A percentile compares a stretch with the other conserved stretches of the same genome.
Conservation (phyloP, 2,797 vertebrate species). For the Sciurus carolinensis region DNA sequence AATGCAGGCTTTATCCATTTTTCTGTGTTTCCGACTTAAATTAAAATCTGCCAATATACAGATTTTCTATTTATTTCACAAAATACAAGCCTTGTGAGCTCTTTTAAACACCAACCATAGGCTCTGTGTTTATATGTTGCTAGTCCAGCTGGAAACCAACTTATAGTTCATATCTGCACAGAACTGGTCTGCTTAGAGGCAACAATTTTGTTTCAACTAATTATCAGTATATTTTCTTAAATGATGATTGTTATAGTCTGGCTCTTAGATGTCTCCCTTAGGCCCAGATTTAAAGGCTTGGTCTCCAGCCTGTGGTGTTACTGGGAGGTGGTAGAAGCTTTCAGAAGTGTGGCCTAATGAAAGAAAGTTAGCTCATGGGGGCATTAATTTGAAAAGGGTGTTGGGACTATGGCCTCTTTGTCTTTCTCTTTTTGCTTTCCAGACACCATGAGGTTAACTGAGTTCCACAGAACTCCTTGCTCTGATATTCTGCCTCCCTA, state of each 20-base stretch:
- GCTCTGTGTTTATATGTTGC: accelerated
- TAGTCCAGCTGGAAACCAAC: accelerated
- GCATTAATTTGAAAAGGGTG: neutral
- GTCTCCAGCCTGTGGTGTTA: neutral
- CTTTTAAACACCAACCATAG: neutral
- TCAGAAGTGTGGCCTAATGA: neutral
- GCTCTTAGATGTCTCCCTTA: neutral
- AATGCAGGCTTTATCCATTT: too few relatives aligned
- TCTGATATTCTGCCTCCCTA: neutral
- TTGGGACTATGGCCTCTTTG: neutral
- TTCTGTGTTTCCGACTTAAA: neutral
- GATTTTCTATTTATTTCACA: neutral
- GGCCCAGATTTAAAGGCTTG: neutral
- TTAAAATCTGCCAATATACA: neutral
- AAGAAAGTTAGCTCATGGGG: too few relatives aligned
- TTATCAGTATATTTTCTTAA: neutral
- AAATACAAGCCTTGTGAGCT: neutral
- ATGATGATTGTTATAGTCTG: neutral
- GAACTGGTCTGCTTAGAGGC: neutral
- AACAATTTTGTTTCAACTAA: neutral
- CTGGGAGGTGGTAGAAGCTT: neutral
- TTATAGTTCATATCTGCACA: accelerated
- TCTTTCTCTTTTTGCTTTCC: neutral
- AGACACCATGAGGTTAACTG: too few relatives aligned
- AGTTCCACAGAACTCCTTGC: too few relatives aligned